Conservation (phyloP, 1,140 invertebrate genomes). For the Drosophila mauritiana region DNA sequence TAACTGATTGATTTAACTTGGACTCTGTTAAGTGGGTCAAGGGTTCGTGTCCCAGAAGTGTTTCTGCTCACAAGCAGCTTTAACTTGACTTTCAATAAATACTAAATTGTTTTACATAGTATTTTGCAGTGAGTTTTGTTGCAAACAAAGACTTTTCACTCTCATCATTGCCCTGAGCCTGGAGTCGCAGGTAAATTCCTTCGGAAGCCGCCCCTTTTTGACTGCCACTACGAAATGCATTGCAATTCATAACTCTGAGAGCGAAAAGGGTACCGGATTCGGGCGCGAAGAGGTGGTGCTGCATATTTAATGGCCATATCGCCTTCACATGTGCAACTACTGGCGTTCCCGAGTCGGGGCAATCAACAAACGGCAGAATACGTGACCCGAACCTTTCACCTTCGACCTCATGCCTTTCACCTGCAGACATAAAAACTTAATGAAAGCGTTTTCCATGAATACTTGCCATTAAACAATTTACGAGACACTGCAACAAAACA, state of each 20-base stretch:
- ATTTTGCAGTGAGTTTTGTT: background rate
- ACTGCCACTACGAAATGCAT: constrained; percentile 57
- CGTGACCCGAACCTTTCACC: constrained; percentile 11
- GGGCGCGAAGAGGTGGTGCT: constrained; percentile 17
- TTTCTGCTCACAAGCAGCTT: background rate
- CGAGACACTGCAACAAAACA: constrained; percentile 27
- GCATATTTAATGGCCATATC: constrained; percentile 67
- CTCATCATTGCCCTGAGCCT: background rate
- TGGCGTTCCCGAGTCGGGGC: constrained; percentile 56
- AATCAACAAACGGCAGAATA: constrained; percentile 48
- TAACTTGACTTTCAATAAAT: constrained; percentile 24
- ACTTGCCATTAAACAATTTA: constrained; percentile 53
- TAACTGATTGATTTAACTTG: background rate
- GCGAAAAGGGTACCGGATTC: constrained; percentile 17
- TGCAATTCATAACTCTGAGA: constrained; percentile 56
- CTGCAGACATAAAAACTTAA: constrained; percentile 68
- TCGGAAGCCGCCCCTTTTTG: constrained; percentile 2
- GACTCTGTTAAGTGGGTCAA: background rate
- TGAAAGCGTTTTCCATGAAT: constrained; percentile 66
- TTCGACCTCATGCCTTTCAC: constrained; percentile 1
- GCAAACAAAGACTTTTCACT: constrained; percentile 3
- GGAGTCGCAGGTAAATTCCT: background rate
- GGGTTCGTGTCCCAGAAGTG: background rate
- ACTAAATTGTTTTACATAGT: constrained; percentile 20
- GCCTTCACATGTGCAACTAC: constrained; percentile 55